Evolutionary conservation across 2,113 vertebrate species (phyloP).

Genomic region (Hyperopisus bebe): DNA sequence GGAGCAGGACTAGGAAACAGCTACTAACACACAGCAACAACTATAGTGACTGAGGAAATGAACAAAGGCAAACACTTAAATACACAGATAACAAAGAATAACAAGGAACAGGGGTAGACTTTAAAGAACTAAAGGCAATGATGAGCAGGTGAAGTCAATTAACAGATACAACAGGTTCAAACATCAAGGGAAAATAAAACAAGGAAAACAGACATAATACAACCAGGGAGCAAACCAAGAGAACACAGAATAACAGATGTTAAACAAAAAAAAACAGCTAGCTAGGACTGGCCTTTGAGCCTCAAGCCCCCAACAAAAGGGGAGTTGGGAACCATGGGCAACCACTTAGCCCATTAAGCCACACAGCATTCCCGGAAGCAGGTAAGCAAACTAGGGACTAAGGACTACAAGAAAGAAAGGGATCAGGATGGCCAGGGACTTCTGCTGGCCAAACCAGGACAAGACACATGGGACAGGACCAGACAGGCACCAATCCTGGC

Average conservation of each 20-base stretch:
- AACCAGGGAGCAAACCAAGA: not conserved
- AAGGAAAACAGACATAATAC: not conserved
- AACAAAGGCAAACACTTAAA: not conserved
- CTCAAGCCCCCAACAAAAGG: not conserved
- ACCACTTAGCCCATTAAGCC: not conserved
- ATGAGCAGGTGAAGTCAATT: not conserved
- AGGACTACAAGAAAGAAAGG: not conserved
- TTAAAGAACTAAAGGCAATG: no score
- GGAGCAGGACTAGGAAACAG: not conserved
- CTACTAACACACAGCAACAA: not conserved
- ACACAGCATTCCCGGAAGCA: not conserved
- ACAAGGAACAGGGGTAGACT: not conserved
- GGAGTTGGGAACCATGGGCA: not conserved
- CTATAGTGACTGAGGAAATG: not conserved
- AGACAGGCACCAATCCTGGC: not conserved
- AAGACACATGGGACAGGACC: not conserved
- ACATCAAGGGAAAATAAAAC: not conserved
- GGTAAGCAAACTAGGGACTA: not conserved
- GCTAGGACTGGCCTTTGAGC: not conserved
- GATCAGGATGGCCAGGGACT: not conserved
- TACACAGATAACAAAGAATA: not conserved
- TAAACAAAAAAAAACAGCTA: not conserved
- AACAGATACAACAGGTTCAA: not conserved
- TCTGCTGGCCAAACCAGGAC: no score
- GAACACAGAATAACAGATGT: not conserved